Base-by-base conservation (phyloP, 2,113 vertebrate species). In the Paramisgurnus dabryanus region DNA sequence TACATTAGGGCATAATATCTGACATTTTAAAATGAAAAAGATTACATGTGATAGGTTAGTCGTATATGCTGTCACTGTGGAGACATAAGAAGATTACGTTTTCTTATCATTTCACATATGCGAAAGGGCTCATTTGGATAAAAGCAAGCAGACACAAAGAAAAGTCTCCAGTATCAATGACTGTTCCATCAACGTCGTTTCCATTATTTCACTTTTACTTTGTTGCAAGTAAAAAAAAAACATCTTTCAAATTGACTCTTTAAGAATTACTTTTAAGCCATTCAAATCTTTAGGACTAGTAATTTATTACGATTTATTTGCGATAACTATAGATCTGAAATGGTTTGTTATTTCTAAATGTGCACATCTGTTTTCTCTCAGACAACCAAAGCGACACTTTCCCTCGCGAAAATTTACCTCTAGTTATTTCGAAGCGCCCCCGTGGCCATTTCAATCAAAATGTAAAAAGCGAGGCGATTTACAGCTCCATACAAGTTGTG, bases 381-480 rank as follows among this genome's bases (percentile, higher is more conserved):
- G 6, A 58, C 5, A n/a, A n/a, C n/a, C 17, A 13, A 5, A 60
- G 39, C 3, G 13, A 10, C 40, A 22, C n/a, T 27, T 6, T 74
- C 10, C 40, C 58, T 58, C 15, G 39, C n/a, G 40, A 27, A 55
- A 45, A 22, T 61, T 75, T 39, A 64, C 43, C 43, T 75, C 7
- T 47, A 34, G 43, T 64, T 64, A 17, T 47, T 8, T 3, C 6
- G 18, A 49, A 75, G 45, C 5, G 39, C n/a, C 64, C 61, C 45
- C 58, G 70, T 70, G 47, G 55, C n/a, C 65, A 50, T 82, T 79
- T 79, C 66, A 71, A 70, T 79, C 64, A 49, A 63, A 69, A 58
- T 75, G 81, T 41, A 57, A 72, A 66, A 66, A 68, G 69, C 58
- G n/a, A 43, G 72, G 58, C 72, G 49, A 47, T 73, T 68, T 64